Evolutionary conservation across 2,797 vertebrate genomes (phyloP).

Genomic region (Sebastes diploproa): DNA sequence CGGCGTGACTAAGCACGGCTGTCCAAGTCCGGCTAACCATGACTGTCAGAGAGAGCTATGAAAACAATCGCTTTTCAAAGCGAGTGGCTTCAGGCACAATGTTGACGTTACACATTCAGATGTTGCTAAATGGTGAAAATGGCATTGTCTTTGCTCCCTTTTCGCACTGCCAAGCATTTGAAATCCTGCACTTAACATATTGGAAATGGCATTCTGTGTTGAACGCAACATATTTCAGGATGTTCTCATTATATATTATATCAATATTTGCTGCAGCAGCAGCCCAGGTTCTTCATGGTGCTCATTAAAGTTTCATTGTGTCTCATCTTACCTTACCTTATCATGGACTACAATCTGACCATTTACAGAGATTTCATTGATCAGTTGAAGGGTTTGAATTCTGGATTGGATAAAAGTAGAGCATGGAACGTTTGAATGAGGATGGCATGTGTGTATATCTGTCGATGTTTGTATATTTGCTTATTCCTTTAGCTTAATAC

Average conservation of each 20-base stretch:
- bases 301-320: conserved; percentile 67
- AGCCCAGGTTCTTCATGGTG: conserved; percentile 21
- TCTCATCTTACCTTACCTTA: conserved; percentile 43
- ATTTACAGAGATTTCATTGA: conserved; percentile 7
- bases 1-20: conserved; percentile 63
- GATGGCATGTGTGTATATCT: background rate
- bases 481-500: background rate
- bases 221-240: conserved; percentile 38
- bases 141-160: conserved; percentile 28
- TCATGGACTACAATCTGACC: conserved; percentile 4
- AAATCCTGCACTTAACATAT: conserved; percentile 20
- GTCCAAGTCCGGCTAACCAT: conserved; percentile 58
- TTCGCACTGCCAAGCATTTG: conserved; percentile 22
- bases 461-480: background rate
- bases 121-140: conserved; percentile 32
- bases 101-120: conserved; percentile 39
- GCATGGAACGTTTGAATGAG: background rate
- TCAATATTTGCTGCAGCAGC: conserved; percentile 51
- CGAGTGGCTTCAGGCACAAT: conserved; percentile 30
- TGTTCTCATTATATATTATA: conserved; percentile 50
- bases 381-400: conserved; percentile 16
- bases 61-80: conserved; percentile 47
- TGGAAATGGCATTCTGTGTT: conserved; percentile 16
- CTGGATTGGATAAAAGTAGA: background rate
- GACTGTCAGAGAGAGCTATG: conserved; percentile 43